phyloP scores from a whole-genome alignment of 35 echinoderm and acorn worm species.

The Holothuria glaberrima region DNA sequence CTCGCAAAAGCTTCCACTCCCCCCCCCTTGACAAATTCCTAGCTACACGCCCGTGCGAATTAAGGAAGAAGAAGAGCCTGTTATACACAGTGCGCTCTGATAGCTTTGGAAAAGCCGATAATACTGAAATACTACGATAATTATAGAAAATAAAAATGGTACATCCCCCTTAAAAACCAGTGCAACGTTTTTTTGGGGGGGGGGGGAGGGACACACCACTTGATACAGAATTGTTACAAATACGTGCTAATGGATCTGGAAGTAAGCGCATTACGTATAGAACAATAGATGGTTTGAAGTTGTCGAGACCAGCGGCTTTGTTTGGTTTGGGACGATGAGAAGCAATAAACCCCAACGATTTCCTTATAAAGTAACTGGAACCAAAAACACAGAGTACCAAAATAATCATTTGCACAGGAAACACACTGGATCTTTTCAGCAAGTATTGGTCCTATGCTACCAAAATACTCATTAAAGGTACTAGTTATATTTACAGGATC shows the following conservation, averaged over 20 bases:
- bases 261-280: not conserved
- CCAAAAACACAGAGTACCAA: not conserved
- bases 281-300: not conserved
- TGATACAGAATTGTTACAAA: not conserved
- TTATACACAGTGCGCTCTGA: not conserved
- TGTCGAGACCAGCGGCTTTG: not conserved
- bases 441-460: not conserved
- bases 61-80: not conserved
- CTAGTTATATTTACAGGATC: too few species aligned
- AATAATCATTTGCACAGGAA: not conserved
- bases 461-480: conserved; percentile 15
- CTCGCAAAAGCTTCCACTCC: too few species aligned
- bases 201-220: not conserved
- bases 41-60: too few species aligned
- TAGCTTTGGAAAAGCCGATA: not conserved
- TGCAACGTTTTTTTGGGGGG: not conserved
- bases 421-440: not conserved
- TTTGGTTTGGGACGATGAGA: conserved; percentile 2
- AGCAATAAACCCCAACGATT: not conserved
- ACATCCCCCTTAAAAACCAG: not conserved
- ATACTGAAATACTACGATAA: conserved; percentile 8
- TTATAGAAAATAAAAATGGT: not conserved
- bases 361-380: not conserved
- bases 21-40: too few species aligned
- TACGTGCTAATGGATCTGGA: not conserved